These are phyloP conservation scores for Melinopterus prodromus DNA, from an alignment of 2,888 invertebrate genomes.

Conservation along the genomic window DNA sequence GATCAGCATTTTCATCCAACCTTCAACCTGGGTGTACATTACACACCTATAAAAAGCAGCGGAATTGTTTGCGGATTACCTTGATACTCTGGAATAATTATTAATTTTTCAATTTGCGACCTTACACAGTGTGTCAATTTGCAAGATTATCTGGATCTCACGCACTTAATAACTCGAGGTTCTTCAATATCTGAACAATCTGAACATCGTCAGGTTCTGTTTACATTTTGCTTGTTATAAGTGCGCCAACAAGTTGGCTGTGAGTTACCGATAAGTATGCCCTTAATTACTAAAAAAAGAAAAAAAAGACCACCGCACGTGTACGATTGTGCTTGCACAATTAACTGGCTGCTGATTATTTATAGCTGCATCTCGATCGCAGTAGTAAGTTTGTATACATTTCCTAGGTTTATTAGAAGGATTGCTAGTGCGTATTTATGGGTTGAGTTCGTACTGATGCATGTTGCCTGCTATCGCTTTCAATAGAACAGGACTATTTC, in stretches of 20 bases:
- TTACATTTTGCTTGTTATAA: not conserved
- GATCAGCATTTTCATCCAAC: not conserved
- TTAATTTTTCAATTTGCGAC: not conserved
- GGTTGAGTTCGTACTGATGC: not conserved
- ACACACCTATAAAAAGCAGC: not conserved
- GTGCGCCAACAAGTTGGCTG: not conserved
- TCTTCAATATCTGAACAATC: not conserved
- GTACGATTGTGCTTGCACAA: not conserved
- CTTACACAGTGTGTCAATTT: not conserved
- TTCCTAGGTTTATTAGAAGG: not conserved
- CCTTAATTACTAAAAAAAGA: not conserved
- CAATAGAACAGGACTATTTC: not conserved
- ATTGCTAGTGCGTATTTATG: not conserved
- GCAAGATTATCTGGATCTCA: not conserved
- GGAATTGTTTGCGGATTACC: not conserved
- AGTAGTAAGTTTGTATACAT: not conserved
- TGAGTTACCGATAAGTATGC: not conserved
- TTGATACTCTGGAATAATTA: not conserved
- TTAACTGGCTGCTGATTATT: not conserved
- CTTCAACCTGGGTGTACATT: not conserved
- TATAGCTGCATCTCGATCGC: not conserved
- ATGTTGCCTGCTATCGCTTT: not conserved
- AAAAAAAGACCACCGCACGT: not conserved
- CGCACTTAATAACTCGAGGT: not conserved
- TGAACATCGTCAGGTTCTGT: not conserved